Conservation (phyloP, 2,113 vertebrate species). For the Lanius ludovicianus region DNA sequence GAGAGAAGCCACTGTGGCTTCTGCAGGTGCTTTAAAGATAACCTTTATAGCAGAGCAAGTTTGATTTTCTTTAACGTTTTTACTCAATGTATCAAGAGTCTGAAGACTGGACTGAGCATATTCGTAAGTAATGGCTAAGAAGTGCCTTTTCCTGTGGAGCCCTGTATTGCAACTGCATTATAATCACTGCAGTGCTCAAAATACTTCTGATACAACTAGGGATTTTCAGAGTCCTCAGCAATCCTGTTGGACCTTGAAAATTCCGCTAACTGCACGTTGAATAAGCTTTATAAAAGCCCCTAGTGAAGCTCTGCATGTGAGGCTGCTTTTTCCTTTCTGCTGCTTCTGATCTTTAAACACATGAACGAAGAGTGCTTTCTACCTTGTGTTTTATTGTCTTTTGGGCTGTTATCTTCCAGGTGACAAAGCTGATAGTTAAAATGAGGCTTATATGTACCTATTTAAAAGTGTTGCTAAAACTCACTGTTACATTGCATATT, state of each 20-base stretch:
- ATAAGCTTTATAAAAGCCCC: not conserved
- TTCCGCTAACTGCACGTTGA: not conserved
- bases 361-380: not conserved
- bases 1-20: not conserved
- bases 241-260: not conserved
- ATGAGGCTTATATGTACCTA: not conserved
- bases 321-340: not conserved
- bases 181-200: not conserved
- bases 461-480: not conserved
- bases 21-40: not conserved
- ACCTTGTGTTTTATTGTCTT: not conserved
- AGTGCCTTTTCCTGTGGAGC: not conserved
- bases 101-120: constrained; percentile 80
- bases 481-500: accelerated
- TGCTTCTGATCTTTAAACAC: not conserved
- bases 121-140: constrained; percentile 81
- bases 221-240: not conserved
- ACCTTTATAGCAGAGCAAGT: not conserved
- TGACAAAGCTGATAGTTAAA: not conserved
- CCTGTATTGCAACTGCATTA: not conserved
- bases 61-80: constrained; percentile 74
- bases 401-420: not conserved
- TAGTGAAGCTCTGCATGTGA: not conserved
- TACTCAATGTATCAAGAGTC: constrained; percentile 83
- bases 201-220: not conserved